Evolutionary conservation across 2,797 vertebrate species (phyloP), one percentile per base, ranked within the genome.

Genomic region (Malacoraja senta): DNA sequence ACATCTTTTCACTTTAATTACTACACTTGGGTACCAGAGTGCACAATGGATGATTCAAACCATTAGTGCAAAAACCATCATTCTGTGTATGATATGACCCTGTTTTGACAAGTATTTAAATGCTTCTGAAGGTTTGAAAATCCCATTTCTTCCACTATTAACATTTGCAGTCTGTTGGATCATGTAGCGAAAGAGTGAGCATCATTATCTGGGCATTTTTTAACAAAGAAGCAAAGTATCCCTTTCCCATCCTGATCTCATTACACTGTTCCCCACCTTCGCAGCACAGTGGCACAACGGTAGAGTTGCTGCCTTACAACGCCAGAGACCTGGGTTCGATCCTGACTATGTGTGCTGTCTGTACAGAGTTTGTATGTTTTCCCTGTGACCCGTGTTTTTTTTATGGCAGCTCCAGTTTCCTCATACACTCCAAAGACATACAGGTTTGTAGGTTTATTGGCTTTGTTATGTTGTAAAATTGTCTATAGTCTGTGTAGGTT

Each of bases 1-100:
- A 8, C 72, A 26, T 76, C 35, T 92, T 38, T 92, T 92, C 24
- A 17, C 38, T 74, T 92, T 92, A 92, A 92, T 92, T 92, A 92
- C 71, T 92, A n/a, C 90, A 92, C 68, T 76, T 58, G 38, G 90
- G 71, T 76, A 76, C 71, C 90, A 53, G 21, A 29, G 24, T 44
- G 26, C 72, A 92, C 38, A 91, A 74, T 53, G 13, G 68, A 72
- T 44, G 4, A 91, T 29, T 58, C 71, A 76, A 76, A 24, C 44
- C 26, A 44, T 92, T 72, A 76, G 71, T n/a, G 90, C 12, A 71
- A 92, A 91, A 92, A 91, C 68, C 12, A 65, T 91, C 38, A 91
- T 0, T 53, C 35, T 91, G 35, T 8, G 9, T 68, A 35, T 88
- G 84, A 68, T 65, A 68, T 32, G 84, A 35, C 1, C 63, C 17